A percentile compares a stretch with the other conserved stretches of the same genome.
Conservation (phyloP, 2,888 invertebrate genomes). For the Acleris cristana region DNA sequence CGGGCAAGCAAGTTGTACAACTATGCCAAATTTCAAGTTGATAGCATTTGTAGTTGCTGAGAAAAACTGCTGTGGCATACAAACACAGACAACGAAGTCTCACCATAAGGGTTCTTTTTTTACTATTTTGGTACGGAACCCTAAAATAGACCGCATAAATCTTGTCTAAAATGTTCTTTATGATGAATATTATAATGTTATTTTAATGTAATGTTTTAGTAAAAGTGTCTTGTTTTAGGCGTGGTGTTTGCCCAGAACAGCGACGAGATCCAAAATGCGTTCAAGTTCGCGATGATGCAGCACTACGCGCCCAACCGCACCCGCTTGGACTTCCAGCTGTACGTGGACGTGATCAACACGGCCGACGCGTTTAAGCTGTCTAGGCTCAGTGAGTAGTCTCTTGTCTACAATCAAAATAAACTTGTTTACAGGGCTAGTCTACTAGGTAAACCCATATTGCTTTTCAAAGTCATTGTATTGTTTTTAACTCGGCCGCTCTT, state of each 20-base stretch:
- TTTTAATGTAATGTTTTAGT: too few relatives aligned
- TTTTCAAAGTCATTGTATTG: too few relatives aligned
- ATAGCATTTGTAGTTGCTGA: too few relatives aligned
- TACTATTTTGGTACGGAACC: too few relatives aligned
- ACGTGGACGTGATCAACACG: constrained; percentile 94
- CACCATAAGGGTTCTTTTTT: too few relatives aligned
- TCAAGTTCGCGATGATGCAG: constrained; percentile 92
- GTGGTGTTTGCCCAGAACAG: constrained; percentile 95
- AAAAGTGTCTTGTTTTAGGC: constrained; percentile 78
- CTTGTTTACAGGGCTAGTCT: neutral
- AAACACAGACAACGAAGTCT: too few relatives aligned
- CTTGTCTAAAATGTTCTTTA: neutral
- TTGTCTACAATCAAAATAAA: neutral
- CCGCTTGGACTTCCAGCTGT: constrained; percentile 91
- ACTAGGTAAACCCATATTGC: too few relatives aligned
- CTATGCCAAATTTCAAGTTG: too few relatives aligned
- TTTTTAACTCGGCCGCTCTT: too few relatives aligned
- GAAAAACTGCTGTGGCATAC: too few relatives aligned
- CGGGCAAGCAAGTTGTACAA: too few relatives aligned
- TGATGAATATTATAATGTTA: too few relatives aligned
- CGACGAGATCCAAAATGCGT: constrained; percentile 93
- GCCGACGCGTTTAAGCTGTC: constrained; percentile 96
- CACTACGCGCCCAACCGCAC: constrained; percentile 89
- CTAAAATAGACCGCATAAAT: constrained; percentile 18
- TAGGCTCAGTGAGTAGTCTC: constrained; percentile 90